Conservation (phyloP, 2,113 vertebrate genomes). For the Echinops telfairi region DNA sequence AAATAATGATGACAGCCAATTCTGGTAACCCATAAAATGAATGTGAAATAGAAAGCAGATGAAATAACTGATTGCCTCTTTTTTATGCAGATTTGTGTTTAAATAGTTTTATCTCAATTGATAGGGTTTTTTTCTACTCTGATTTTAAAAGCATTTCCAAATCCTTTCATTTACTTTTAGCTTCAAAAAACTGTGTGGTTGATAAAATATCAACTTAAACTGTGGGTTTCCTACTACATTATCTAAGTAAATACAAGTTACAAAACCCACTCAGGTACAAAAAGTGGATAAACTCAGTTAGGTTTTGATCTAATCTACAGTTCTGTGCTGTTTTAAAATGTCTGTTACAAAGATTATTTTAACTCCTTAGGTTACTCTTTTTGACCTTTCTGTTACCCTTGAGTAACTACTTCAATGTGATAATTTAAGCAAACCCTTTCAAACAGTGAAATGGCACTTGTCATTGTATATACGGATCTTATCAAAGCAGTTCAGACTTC, state of each 20-base stretch:
- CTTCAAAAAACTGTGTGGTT: constrained; percentile 63
- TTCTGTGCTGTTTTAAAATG: constrained; percentile 68
- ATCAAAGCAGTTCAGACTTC: constrained; percentile 71
- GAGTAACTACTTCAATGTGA: constrained; percentile 77
- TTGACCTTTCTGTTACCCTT: constrained; percentile 78
- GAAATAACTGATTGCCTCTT: constrained; percentile 55
- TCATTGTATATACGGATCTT: constrained; percentile 72
- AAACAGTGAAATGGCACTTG: constrained; percentile 58
- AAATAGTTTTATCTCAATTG: constrained; percentile 75
- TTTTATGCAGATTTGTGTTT: constrained; percentile 54
- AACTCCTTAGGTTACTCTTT: constrained; percentile 84
- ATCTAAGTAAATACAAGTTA: constrained; percentile 69
- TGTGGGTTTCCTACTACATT: constrained; percentile 60
- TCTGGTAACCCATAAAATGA: constrained; percentile 52
- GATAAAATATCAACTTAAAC: constrained; percentile 66
- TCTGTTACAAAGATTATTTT: constrained; percentile 81
- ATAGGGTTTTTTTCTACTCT: constrained; percentile 62
- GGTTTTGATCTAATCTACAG: constrained; percentile 73
- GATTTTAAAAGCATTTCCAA: constrained; percentile 73
- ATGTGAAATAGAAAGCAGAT: constrained; percentile 54
- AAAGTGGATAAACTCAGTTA: constrained; percentile 52
- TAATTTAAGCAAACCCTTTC: constrained; percentile 79
- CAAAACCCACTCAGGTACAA: constrained; percentile 56
- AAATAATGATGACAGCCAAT: constrained; percentile 61
- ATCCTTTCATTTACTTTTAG: constrained; percentile 75